These are phyloP conservation scores for Circaetus gallicus DNA, from an alignment of 2,113 vertebrate genomes.

Conservation along the genomic window DNA sequence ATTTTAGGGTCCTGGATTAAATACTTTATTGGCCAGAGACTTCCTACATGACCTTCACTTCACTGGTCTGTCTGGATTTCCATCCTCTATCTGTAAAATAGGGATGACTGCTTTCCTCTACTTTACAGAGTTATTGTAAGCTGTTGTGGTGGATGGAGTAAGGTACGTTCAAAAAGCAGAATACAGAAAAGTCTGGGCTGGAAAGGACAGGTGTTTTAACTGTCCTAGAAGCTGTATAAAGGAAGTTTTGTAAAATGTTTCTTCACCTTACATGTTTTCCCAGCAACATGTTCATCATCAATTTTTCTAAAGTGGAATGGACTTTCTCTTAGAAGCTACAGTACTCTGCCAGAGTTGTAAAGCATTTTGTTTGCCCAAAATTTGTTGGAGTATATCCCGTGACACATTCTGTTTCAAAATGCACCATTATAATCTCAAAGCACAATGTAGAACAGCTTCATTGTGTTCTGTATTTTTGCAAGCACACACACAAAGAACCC, in stretches of 20 bases:
- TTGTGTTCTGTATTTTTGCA: not conserved
- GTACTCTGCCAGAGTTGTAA: not conserved
- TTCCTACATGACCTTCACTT: not conserved
- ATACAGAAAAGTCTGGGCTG: not conserved
- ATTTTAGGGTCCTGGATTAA: not conserved
- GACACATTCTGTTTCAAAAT: not conserved
- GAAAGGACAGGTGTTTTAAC: not conserved
- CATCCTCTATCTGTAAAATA: not conserved
- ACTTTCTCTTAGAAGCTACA: not conserved
- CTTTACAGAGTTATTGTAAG: not conserved
- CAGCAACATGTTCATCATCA: not conserved
- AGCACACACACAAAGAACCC: not conserved
- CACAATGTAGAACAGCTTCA: not conserved
- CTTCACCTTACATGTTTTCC: not conserved
- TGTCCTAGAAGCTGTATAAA: not conserved
- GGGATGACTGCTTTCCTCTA: not conserved
- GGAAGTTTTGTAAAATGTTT: not conserved
- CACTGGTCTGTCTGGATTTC: not conserved
- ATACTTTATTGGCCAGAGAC: not conserved
- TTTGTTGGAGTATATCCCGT: not conserved
- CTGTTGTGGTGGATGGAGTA: not conserved
- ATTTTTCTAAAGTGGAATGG: not conserved
- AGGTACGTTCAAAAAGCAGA: not conserved
- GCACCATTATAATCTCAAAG: not conserved
- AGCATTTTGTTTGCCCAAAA: not conserved